Evolutionary conservation across 2,113 vertebrate species (phyloP).

Genomic region (Gasterosteus aculeatus): DNA sequence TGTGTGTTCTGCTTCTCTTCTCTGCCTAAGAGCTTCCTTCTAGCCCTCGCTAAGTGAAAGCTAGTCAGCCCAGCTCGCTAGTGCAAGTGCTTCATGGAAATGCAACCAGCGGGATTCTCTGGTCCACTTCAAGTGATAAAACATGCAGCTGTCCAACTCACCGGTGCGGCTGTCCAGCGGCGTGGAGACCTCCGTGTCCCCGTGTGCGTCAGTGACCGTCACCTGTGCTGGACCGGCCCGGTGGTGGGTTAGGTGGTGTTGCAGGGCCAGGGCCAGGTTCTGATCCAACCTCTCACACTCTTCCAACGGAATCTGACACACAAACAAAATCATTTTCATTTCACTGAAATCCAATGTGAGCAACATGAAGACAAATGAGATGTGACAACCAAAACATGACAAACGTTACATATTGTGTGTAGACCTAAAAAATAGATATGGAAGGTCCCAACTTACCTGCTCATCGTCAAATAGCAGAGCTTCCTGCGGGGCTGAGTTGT

Average conservation of each 20-base stretch:
- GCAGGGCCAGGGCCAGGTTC: conserved; percentile 85
- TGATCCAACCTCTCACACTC: conserved; percentile 86
- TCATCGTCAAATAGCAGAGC: conserved; percentile 82
- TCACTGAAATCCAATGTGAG: not conserved
- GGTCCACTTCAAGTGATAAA: too few relatives aligned
- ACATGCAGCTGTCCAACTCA: conserved; percentile 4
- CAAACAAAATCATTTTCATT: not conserved
- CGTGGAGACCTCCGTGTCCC: not conserved
- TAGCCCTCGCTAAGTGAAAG: not conserved
- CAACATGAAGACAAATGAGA: not conserved
- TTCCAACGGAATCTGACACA: conserved; percentile 75
- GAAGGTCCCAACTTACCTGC: conserved; percentile 22
- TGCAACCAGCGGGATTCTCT: not conserved
- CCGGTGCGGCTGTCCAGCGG: conserved; percentile 3
- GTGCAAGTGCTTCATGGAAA: too few relatives aligned
- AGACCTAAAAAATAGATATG: not conserved
- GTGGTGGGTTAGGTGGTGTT: conserved; percentile 80
- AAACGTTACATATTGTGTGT: not conserved
- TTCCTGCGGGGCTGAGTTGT: conserved; percentile 83
- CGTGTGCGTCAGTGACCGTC: not conserved
- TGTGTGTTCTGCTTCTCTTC: too few relatives aligned
- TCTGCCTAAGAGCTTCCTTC: too few relatives aligned
- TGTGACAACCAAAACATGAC: not conserved
- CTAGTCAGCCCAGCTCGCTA: not conserved
- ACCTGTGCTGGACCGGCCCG: conserved; percentile 75